These are phyloP conservation scores for Heterotilapia buettikoferi DNA, from an alignment of 2,113 vertebrate genomes.

Conservation along the genomic window DNA sequence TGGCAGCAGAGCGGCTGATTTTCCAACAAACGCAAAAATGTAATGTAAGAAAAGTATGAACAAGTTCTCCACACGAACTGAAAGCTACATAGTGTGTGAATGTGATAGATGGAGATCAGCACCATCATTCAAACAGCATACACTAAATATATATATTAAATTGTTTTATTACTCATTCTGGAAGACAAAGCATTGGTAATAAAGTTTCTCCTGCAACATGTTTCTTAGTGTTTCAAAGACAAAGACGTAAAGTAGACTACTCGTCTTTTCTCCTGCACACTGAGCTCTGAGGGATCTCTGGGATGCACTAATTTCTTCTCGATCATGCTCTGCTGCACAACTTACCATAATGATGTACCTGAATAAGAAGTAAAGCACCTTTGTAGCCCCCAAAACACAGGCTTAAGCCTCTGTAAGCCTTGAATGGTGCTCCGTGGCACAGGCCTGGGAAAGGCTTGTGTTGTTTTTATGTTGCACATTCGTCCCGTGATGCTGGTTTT, in stretches of 20 bases:
- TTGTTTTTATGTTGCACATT: background rate
- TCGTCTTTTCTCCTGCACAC: background rate
- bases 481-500: background rate
- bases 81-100: background rate
- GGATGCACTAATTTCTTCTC: accelerated
- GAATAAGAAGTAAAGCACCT: background rate
- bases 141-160: background rate
- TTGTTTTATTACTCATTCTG: background rate
- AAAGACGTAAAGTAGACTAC: background rate
- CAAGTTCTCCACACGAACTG: background rate
- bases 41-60: background rate
- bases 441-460: background rate
- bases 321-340: background rate
- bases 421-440: background rate
- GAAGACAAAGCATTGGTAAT: background rate
- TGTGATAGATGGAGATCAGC: background rate
- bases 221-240: background rate
- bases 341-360: background rate
- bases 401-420: background rate
- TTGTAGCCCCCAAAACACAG: background rate
- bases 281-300: background rate
- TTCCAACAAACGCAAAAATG: background rate
- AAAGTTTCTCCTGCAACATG: background rate
- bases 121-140: background rate
- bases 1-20: background rate